These are phyloP conservation scores for Scortum barcoo DNA, from an alignment of 2,113 vertebrate genomes.

Conservation along the genomic window DNA sequence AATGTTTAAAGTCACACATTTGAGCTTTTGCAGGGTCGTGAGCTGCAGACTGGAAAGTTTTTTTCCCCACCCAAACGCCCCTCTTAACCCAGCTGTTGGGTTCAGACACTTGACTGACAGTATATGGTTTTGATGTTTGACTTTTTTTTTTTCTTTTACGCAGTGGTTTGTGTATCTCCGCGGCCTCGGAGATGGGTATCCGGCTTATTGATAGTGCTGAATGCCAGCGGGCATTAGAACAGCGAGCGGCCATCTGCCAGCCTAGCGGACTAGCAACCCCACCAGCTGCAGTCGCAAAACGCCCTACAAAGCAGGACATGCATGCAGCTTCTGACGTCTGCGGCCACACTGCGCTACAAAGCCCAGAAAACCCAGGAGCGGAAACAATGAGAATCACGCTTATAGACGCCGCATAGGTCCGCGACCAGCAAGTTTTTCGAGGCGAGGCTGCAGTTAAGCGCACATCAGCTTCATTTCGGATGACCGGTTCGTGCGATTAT, in stretches of 20 bases:
- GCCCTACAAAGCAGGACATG: constrained; percentile 91
- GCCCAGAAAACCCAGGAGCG: constrained; percentile 85
- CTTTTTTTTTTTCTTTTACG: constrained; percentile 59
- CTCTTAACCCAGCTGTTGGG: background rate
- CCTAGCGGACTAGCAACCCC: constrained; percentile 85
- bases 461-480: constrained; percentile 78
- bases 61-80: no score
- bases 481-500: constrained; percentile 73
- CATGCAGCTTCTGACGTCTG: constrained; percentile 91
- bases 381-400: constrained; percentile 85
- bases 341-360: constrained; percentile 89
- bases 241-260: constrained; percentile 89
- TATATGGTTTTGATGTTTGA: constrained; percentile 36
- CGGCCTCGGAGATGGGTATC: constrained; percentile 74
- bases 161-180: constrained; percentile 61
- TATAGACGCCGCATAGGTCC: constrained; percentile 79
- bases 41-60: constrained; percentile 36
- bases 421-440: constrained; percentile 79
- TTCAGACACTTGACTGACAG: constrained; percentile 22
- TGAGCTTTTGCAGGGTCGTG: background rate
- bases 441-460: constrained; percentile 69
- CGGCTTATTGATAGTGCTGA: constrained; percentile 82
- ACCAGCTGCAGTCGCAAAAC: constrained; percentile 90
- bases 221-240: constrained; percentile 87
- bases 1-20: constrained; percentile 3